Conservation (phyloP, 2,797 vertebrate genomes). For the Tenualosa ilisha region DNA sequence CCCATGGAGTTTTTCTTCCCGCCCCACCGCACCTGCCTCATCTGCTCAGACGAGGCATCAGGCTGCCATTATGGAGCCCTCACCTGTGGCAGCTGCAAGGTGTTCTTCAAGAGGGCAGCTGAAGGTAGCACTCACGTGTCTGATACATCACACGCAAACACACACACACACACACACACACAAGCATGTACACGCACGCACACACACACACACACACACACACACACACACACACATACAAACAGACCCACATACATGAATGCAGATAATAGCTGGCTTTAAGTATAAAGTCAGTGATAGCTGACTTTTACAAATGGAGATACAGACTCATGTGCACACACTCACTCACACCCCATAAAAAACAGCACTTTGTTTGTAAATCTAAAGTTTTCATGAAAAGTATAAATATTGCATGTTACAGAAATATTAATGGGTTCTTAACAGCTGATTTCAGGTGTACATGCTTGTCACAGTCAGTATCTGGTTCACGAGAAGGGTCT, state of each 20-base stretch:
- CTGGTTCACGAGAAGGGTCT: not conserved
- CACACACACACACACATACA: not conserved
- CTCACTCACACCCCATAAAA: not conserved
- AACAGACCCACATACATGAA: not conserved
- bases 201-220: constrained; percentile 14
- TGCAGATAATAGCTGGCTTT: not conserved
- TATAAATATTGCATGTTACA: not conserved
- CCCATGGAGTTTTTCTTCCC: constrained; percentile 98
- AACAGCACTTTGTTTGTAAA: too few species aligned
- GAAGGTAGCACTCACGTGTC: constrained; percentile 82
- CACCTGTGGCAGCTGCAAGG: constrained; percentile 98
- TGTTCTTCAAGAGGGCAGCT: constrained; percentile 98
- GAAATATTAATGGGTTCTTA: not conserved
- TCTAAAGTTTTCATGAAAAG: not conserved
- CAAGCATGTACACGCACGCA: not conserved
- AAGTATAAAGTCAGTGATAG: too few species aligned
- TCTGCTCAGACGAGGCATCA: constrained; percentile 96
- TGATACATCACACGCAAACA: constrained; percentile 5
- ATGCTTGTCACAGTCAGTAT: not conserved
- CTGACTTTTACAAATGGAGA: not conserved
- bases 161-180: constrained; percentile 13
- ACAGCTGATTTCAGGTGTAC: not conserved
- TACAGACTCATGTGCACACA: not conserved
- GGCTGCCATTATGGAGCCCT: constrained; percentile 98
- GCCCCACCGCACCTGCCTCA: constrained; percentile 93